Evolutionary conservation across 2,888 invertebrate species (phyloP).

Genomic region (Yponomeuta malinellus): DNA sequence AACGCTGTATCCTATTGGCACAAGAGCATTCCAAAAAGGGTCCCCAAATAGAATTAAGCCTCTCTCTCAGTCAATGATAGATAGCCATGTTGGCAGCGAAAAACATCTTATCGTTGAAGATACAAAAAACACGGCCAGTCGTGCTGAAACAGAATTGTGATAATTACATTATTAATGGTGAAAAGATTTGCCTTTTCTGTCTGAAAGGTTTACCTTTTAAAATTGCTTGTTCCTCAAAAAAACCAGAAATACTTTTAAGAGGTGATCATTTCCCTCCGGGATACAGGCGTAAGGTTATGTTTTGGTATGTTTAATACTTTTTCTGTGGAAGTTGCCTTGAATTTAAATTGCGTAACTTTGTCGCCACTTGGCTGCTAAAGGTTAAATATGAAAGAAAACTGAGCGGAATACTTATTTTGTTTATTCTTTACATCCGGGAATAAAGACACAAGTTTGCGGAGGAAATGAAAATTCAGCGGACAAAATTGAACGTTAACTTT

Average conservation of each 20-base stretch:
- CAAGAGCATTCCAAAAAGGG: not conserved
- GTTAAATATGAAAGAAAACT: not conserved
- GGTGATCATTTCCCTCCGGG: not conserved
- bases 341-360: not conserved
- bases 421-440: slow-evolving; percentile 3
- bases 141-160: not conserved
- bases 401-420: not conserved
- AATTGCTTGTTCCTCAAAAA: not conserved
- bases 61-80: not conserved
- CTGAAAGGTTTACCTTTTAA: not conserved
- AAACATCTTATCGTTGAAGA: not conserved
- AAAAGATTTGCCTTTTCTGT: not conserved
- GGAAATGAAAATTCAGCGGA: not conserved
- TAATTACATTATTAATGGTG: not conserved
- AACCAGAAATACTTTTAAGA: not conserved
- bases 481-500: not conserved
- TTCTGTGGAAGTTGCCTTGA: not conserved
- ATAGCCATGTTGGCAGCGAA: not conserved
- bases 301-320: no score
- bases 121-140: not conserved
- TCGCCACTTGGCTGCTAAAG: not conserved
- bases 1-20: not conserved
- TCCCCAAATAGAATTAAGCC: not conserved
- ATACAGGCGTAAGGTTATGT: no score
- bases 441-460: not conserved